Evolutionary conservation across 2,113 vertebrate genomes (phyloP).

Genomic region (Antennarius striatus): DNA sequence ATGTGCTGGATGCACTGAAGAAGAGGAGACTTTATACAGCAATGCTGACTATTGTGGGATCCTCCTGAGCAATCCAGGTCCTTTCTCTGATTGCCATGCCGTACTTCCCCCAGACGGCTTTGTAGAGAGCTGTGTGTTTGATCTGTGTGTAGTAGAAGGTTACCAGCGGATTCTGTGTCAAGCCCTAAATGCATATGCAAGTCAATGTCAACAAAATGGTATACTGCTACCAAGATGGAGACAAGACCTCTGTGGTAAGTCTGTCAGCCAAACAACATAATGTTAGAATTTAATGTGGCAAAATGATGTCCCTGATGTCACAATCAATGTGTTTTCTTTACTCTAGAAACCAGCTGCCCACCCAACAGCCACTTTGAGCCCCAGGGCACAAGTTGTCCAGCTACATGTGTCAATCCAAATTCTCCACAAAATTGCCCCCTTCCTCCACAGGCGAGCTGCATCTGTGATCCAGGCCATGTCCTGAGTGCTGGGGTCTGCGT

Average conservation of each 20-base stretch:
- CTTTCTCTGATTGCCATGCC: slow-evolving; percentile 61
- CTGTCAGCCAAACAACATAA: background rate
- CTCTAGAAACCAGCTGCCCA: slow-evolving; percentile 64
- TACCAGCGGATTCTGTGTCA: slow-evolving; percentile 67
- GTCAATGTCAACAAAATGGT: slow-evolving; percentile 61
- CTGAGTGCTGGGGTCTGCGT: slow-evolving; percentile 65
- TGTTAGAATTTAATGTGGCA: accelerated
- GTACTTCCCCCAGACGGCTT: slow-evolving; percentile 33
- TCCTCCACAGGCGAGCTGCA: slow-evolving; percentile 61
- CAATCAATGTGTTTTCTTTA: accelerated
- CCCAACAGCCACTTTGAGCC: slow-evolving; percentile 75
- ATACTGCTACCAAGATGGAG: slow-evolving; percentile 62
- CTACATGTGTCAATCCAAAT: slow-evolving; percentile 63
- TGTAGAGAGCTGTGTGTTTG: slow-evolving; percentile 63
- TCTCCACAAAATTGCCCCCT: slow-evolving; percentile 58
- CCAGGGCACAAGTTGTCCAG: slow-evolving; percentile 59
- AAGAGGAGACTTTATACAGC: slow-evolving; percentile 41
- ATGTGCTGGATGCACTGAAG: slow-evolving; percentile 41
- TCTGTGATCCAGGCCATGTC: slow-evolving; percentile 68
- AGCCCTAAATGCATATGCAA: slow-evolving; percentile 59
- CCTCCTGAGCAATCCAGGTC: slow-evolving; percentile 50
- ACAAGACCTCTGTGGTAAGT: slow-evolving; percentile 66
- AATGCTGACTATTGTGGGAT: slow-evolving; percentile 53
- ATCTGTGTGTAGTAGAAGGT: slow-evolving; percentile 62
- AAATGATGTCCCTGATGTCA: background rate